phyloP scores from a whole-genome alignment of 2,797 vertebrate species.

The Anguilla obscura region DNA sequence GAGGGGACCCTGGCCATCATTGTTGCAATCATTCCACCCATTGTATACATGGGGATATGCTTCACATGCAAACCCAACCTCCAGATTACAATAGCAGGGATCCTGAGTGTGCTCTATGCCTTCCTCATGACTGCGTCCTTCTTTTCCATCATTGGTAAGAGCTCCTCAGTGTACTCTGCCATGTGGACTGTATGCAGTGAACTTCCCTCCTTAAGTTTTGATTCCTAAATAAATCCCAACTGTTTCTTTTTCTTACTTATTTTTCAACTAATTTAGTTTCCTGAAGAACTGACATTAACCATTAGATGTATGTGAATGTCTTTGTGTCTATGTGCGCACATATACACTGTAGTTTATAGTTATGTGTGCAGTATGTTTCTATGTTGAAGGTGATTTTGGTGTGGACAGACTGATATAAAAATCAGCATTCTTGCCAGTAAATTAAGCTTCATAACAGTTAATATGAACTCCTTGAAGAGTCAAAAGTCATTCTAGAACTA shows the following conservation, averaged over 20 bases:
- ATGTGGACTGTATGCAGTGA: not conserved
- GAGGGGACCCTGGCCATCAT: constrained; percentile 64
- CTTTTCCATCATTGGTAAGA: constrained; percentile 76
- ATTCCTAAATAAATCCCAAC: not conserved
- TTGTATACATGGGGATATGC: constrained; percentile 73
- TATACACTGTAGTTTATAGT: not conserved
- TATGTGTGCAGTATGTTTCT: too few relatives aligned
- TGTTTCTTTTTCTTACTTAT: not conserved
- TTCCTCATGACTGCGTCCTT: constrained; percentile 81
- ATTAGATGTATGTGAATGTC: not conserved
- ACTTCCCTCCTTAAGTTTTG: not conserved
- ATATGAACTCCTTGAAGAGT: not conserved
- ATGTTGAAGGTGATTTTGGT: too few relatives aligned
- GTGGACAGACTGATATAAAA: too few relatives aligned
- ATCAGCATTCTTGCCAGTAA: not conserved
- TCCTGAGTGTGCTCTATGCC: constrained; percentile 76
- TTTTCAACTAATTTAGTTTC: not conserved
- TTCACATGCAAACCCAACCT: constrained; percentile 68
- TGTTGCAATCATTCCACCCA: constrained; percentile 67
- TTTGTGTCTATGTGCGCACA: not conserved
- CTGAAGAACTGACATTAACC: not conserved
- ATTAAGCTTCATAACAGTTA: not conserved
- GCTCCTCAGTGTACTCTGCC: not conserved
- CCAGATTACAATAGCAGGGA: constrained; percentile 72
- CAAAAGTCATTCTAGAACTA: not conserved